Base-by-base conservation (phyloP, 2,888 invertebrate genomes). In the Drosophila robusta region DNA sequence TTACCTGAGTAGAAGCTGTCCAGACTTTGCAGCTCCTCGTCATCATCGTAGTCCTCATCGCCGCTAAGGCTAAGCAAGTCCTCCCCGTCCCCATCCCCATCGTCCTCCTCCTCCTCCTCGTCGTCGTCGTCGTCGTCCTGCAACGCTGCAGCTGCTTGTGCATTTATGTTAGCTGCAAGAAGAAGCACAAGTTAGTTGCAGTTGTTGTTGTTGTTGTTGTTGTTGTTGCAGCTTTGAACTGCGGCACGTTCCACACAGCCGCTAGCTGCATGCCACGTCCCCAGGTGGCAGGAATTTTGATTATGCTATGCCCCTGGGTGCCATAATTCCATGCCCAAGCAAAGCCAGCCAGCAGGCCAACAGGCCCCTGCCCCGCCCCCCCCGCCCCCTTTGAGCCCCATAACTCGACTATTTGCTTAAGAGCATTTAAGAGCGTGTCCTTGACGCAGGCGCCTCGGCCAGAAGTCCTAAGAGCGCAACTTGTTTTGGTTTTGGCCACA, bases 241-340 rank as follows among this genome's bases (percentile, higher is more conserved):
- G 74, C 50, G 75, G 78, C 77, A 78, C 78, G 75, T 78, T 63
- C 52, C 61, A 55, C 12, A 34, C 55, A 71, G 74, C 64, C 65
- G 69, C 69, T 69, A 56, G 63, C 52, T 80, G 84, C 80, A 84
- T 84, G 78, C 78, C 83, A 70, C 66, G 70, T 82, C 75, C 92
- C 92, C 91, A 90, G 90, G 89, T 90, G 92, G 88, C 89, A 89
- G 90, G 90, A 91, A 91, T 92, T 92, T 92, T 92, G 92, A 92
- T 92, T 92, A 92, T 92, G 92, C 91, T 86, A 91, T 83, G 89
- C 92, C 90, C 92, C 70, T 69, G 91, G 89, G 92, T 87, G 85
- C 90, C 91, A 92, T 92, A 91, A 91, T 91, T 91, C 90, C 92
- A 82, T 70, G 72, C 81, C 83, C 81, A 76, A 73, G 78, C 84